These are phyloP conservation scores for Apocrypta bakeri DNA, from an alignment of 1,140 invertebrate species.

Conservation along the genomic window DNA sequence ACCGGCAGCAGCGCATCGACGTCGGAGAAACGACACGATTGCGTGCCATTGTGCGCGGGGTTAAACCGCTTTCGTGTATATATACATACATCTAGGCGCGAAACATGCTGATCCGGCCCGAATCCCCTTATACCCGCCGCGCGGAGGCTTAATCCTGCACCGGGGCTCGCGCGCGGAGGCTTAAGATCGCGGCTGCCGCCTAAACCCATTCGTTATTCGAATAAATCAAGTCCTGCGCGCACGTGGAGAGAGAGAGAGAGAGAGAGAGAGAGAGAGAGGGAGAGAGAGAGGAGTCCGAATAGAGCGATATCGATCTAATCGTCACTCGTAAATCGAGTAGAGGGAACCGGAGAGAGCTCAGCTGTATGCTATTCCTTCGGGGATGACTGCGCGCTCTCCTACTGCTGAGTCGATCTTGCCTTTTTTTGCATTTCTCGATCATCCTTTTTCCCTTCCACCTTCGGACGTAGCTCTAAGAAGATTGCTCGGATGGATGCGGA, in stretches of 20 bases:
- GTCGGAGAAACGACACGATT: conserved; percentile 20
- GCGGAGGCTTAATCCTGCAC: conserved; percentile 27
- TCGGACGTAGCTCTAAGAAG: not conserved
- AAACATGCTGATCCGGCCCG: conserved; percentile 34
- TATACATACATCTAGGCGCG: not conserved
- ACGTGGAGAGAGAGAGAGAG: too few relatives aligned
- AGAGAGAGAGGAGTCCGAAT: not conserved
- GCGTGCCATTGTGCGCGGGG: conserved; percentile 17
- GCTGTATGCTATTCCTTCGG: not conserved
- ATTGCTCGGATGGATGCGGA: too few relatives aligned
- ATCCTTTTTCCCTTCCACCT: not conserved
- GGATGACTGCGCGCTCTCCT: not conserved
- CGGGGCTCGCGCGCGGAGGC: not conserved
- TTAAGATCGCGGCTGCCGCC: conserved; percentile 26
- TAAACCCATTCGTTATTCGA: conserved; percentile 44
- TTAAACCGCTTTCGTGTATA: conserved; percentile 35
- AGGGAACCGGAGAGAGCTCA: not conserved
- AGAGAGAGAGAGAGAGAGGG: too few relatives aligned
- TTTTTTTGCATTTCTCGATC: conserved; percentile 6
- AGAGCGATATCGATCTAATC: conserved; percentile 44
- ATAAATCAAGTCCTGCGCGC: conserved; percentile 38
- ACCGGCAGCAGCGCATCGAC: not conserved
- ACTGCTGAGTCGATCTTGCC: not conserved
- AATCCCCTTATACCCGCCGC: conserved; percentile 18
- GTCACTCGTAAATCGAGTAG: conserved; percentile 45